Conservation (phyloP, 2,797 vertebrate species). For the Pagetopsis macropterus region DNA sequence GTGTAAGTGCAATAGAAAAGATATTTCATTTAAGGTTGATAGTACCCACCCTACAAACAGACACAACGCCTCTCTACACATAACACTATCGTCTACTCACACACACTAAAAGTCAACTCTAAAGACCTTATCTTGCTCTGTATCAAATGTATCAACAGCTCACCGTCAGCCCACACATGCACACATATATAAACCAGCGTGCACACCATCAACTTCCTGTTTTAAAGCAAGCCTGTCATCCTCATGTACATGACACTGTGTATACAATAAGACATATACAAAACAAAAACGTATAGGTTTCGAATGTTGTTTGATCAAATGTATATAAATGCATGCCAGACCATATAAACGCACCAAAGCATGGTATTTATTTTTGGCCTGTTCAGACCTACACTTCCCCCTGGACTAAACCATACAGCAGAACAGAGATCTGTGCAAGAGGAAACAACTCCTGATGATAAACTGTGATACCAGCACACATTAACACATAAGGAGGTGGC, state of each 20-base stretch:
- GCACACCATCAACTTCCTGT: constrained; percentile 42
- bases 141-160: constrained; percentile 4
- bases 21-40: background rate
- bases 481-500: background rate
- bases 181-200: background rate
- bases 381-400: constrained; percentile 58
- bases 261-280: background rate
- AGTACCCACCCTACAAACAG: background rate
- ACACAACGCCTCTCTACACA: background rate
- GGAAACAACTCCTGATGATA: constrained; percentile 64
- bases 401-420: constrained; percentile 51
- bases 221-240: background rate
- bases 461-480: background rate
- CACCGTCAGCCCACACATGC: background rate
- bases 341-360: background rate
- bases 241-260: too few species aligned
- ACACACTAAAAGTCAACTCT: constrained; percentile 15
- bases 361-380: background rate
- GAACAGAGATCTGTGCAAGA: constrained; percentile 62
- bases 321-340: background rate
- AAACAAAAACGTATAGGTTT: background rate
- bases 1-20: background rate
- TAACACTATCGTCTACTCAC: constrained; percentile 1
- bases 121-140: constrained; percentile 22
- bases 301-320: background rate